Percentiles rank a stretch among this genome's conserved stretches.
Evolutionary conservation across 2,113 vertebrate genomes (phyloP).

Genomic region (Sapajus apella): DNA sequence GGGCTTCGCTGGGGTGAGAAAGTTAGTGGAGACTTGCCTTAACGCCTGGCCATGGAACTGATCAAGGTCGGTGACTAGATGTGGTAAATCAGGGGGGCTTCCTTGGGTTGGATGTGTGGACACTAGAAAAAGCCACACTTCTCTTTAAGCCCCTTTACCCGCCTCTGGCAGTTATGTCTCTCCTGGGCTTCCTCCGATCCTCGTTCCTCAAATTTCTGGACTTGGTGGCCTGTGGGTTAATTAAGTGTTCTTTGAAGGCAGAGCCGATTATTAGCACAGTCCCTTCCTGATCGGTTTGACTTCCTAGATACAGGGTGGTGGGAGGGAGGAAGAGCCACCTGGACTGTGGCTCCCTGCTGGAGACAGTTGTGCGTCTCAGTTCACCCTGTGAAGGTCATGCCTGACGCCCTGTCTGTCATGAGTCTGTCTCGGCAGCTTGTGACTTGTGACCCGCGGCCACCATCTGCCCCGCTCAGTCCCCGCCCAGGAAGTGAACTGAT

Average conservation of each 20-base stretch:
- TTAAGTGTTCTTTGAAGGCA: not conserved
- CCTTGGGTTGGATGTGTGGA: not conserved
- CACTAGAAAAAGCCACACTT: not conserved
- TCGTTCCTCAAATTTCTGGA: not conserved
- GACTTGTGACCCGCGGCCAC: not conserved
- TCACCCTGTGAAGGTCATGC: not conserved
- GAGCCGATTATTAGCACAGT: not conserved
- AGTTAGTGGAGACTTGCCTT: not conserved
- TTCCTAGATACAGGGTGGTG: not conserved
- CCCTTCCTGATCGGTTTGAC: not conserved
- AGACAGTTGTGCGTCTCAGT: accelerated
- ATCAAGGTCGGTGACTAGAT: not conserved
- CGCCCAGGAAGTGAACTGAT: not conserved
- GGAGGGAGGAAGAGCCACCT: not conserved
- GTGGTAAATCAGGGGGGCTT: not conserved
- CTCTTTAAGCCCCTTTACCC: not conserved
- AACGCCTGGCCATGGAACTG: accelerated
- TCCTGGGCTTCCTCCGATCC: not conserved
- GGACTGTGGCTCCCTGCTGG: not conserved
- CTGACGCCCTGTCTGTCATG: not conserved
- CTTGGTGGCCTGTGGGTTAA: not conserved
- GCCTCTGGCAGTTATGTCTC: not conserved
- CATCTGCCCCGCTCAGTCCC: not conserved
- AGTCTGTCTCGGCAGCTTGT: not conserved
- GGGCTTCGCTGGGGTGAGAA: not conserved